A percentile compares a stretch with the other conserved stretches of the same genome.
Evolutionary conservation across 1,140 invertebrate species (phyloP).

Genomic region (Mamestra configurata): DNA sequence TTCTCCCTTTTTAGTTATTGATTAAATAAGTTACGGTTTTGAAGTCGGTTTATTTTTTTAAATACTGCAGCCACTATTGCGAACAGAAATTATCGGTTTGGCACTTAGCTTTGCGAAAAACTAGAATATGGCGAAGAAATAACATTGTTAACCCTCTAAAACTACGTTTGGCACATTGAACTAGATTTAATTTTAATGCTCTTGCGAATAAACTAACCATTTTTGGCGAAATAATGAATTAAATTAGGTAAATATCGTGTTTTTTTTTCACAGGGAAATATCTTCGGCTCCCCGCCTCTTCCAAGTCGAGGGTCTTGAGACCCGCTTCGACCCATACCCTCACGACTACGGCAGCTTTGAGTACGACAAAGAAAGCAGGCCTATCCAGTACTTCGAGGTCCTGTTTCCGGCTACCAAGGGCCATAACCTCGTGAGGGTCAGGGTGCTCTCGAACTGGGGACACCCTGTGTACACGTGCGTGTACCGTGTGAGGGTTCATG

Average conservation of each 20-base stretch:
- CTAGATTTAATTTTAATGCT: no score
- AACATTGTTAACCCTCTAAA: no score
- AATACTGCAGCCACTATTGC: no score
- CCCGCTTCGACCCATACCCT: constrained; percentile 68
- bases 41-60: no score
- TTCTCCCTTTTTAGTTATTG: no score
- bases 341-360: constrained; percentile 81
- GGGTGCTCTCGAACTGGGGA: constrained; percentile 79
- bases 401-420: constrained; percentile 63
- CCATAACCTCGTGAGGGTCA: constrained; percentile 71
- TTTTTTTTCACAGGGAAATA: constrained; percentile 75
- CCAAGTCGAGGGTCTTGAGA: constrained; percentile 77
- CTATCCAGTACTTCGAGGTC: constrained; percentile 82
- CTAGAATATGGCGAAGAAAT: no score
- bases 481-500: constrained; percentile 79
- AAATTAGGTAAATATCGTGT: background rate
- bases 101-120: no score
- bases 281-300: constrained; percentile 81
- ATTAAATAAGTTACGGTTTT: no score
- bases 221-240: no score
- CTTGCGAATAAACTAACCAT: no score
- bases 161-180: no score
- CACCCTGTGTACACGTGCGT: constrained; percentile 80
- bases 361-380: constrained; percentile 76
- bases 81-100: no score